Evolutionary conservation across 1,140 invertebrate species (phyloP), one percentile per base, ranked within the genome.

Genomic region (Philotrypesis tridentata): DNA sequence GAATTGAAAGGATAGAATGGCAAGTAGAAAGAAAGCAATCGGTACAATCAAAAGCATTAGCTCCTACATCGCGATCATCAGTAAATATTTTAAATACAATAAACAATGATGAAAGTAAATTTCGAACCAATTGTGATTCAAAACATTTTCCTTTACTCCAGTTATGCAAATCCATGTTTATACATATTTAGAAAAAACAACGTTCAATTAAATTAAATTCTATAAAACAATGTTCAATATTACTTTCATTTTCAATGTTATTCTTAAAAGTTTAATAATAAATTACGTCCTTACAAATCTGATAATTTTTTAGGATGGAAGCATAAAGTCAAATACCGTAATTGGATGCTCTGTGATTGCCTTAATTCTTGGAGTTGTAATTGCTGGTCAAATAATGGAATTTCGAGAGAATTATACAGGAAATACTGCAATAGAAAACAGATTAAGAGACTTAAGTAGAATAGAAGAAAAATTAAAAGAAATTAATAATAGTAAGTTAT

Each of bases 1-100:
- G 23, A 83, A 29, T 83, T 60, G 60, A 83, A 75, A 79, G n/a
- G 25, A 60, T 79, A 60, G 76, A 79, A 48, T 78, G 81, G 74
- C 74, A 78, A 65, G 48, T 78, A 29, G 75, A 78, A 48, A 68
- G n/a, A 25, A 74, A 68, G 14, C 23, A 37, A 37, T n/a, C 43
- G n/a, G 21, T n/a, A 55, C 48, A 55, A 17, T 55, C 21, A n/a
- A 70, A n/a, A 71, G 55, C 55, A 43, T 65, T 63, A 68, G 12
- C 25, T 82, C 1, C 40, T 12, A 71, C 68, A 61, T 6, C 17
- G 40, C 7, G 1, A 63, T 29, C 31, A 12, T n/a, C 31, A 11
- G 80, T 82, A 82, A 82, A 48, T 75, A 27, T 27, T 65, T n/a
- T 55, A n/a, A 6, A 55, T n/a, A 55, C 21, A n/a, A 5, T 55